Percentiles rank a stretch among this genome's conserved stretches.
Conservation (phyloP, 2,888 invertebrate genomes). For the Drosophila phalerata region DNA sequence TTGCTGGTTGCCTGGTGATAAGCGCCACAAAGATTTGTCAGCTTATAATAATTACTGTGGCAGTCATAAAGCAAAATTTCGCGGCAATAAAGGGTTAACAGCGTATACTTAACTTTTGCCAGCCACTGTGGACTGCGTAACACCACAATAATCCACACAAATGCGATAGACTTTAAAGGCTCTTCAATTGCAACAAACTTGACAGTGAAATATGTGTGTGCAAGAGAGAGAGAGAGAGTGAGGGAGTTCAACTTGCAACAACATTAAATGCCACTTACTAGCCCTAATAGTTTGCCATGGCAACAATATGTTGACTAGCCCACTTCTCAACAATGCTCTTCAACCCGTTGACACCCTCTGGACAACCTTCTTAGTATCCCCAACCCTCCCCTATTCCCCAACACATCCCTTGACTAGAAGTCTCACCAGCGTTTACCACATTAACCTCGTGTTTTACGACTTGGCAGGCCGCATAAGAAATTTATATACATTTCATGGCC, state of each 20-base stretch:
- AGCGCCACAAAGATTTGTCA: constrained; percentile 64
- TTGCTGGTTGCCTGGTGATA: constrained; percentile 47
- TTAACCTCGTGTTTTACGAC: constrained; percentile 79
- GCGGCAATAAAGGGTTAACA: constrained; percentile 24
- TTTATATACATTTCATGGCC: constrained; percentile 78
- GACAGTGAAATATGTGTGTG: constrained; percentile 58
- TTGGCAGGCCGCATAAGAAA: constrained; percentile 78
- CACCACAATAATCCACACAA: constrained; percentile 23
- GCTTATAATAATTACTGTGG: constrained; percentile 76
- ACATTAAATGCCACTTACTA: constrained; percentile 76
- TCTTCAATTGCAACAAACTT: constrained; percentile 45
- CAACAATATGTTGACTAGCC: constrained; percentile 65
- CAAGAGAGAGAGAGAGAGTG: constrained; percentile 5
- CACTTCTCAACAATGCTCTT: neutral
- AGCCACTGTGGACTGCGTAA: neutral
- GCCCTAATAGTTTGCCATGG: constrained; percentile 71
- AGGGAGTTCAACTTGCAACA: constrained; percentile 10
- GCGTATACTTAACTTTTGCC: constrained; percentile 17
- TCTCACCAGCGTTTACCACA: constrained; percentile 71
- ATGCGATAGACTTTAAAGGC: constrained; percentile 6
- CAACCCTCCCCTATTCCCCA: neutral
- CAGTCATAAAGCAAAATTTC: constrained; percentile 21
- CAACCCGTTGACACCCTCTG: constrained; percentile 25
- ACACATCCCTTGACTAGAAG: constrained; percentile 17
- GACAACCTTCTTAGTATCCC: neutral